A percentile compares a stretch with the other conserved stretches of the same genome.
Conservation (phyloP, 2,888 invertebrate species). For the Pterostichus madidus region DNA sequence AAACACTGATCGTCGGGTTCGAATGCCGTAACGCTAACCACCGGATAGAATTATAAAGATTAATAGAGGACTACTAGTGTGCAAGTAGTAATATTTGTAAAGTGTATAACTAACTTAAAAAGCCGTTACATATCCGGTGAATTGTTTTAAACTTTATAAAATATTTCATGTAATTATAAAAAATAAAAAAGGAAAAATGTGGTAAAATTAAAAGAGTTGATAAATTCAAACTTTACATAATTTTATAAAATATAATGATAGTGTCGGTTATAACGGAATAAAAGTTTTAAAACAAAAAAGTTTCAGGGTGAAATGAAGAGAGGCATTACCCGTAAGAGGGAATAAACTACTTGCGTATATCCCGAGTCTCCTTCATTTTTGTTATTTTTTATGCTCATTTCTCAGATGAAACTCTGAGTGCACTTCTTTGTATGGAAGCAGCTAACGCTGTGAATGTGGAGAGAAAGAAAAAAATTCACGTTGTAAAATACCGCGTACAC, state of each 20-base stretch:
- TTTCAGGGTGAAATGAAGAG: not conserved
- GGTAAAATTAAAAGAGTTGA: no score
- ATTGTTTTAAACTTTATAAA: no score
- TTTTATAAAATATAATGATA: not conserved
- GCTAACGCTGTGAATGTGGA: not conserved
- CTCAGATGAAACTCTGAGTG: slow-evolving; percentile 45
- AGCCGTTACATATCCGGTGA: no score
- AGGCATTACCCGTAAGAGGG: slow-evolving; percentile 24
- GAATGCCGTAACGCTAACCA: no score
- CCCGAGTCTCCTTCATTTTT: slow-evolving; percentile 9
- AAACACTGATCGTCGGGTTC: no score
- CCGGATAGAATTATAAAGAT: no score
- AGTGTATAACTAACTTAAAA: no score
- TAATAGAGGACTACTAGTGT: no score
- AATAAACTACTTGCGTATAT: slow-evolving; percentile 33
- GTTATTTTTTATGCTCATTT: slow-evolving; percentile 48
- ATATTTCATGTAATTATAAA: no score
- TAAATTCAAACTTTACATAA: not conserved
- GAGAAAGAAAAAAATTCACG: slow-evolving; percentile 16
- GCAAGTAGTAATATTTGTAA: no score
- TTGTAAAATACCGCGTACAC: slow-evolving; percentile 39
- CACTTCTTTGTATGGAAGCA: slow-evolving; percentile 40
- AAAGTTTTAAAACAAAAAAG: slow-evolving; percentile 49
- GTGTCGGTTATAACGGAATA: not conserved
- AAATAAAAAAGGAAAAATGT: no score